Evolutionary conservation across 2,888 invertebrate genomes (phyloP).

Genomic region (Limnephilus marmoratus): DNA sequence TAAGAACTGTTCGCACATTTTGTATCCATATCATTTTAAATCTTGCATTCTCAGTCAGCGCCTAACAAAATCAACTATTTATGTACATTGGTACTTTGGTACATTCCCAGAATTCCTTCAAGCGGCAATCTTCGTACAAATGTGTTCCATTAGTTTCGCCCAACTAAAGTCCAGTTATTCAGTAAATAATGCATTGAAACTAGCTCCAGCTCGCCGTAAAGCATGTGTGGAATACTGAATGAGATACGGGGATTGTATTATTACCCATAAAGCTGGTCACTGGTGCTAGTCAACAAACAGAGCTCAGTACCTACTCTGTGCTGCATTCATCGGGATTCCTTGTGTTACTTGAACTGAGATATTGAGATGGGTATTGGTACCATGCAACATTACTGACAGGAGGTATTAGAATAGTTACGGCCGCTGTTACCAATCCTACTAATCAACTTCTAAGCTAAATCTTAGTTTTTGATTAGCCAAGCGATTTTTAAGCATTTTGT

Average conservation of each 20-base stretch:
- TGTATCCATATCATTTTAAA: background rate
- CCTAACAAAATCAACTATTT: background rate
- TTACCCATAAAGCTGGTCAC: background rate
- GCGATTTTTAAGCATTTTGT: too few relatives aligned
- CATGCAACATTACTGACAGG: background rate
- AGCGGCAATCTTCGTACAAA: background rate
- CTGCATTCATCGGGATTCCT: conserved; percentile 26
- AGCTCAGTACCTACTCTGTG: background rate
- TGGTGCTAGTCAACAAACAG: background rate
- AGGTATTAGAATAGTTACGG: too few relatives aligned
- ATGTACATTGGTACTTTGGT: background rate
- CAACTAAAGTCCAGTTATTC: conserved; percentile 17
- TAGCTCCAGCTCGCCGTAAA: background rate
- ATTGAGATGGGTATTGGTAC: background rate
- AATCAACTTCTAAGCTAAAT: too few relatives aligned
- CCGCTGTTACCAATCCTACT: too few relatives aligned
- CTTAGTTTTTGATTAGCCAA: too few relatives aligned
- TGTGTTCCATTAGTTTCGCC: conserved; percentile 30
- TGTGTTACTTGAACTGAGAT: background rate
- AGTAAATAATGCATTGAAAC: conserved; percentile 15
- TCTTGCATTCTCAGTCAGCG: background rate
- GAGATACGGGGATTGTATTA: background rate
- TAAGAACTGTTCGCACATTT: background rate
- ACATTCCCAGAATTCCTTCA: conserved; percentile 9
- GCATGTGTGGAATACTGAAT: background rate